phyloP scores from a whole-genome alignment of 2,113 vertebrate species.

The Lonchura striata region DNA sequence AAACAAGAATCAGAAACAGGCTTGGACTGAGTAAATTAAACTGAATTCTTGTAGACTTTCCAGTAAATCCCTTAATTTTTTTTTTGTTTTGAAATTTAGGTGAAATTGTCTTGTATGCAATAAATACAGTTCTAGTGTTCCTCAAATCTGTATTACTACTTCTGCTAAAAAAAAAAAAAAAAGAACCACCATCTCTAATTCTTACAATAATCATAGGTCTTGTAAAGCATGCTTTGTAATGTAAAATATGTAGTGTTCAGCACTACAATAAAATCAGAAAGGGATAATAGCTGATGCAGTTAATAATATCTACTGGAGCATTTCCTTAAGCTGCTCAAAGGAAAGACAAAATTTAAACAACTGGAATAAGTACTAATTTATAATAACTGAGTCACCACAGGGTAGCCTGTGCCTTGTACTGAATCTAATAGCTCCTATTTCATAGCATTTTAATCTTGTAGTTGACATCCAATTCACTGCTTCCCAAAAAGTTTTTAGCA shows the following conservation, averaged over 20 bases:
- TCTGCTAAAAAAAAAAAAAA: not conserved
- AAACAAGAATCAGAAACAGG: not conserved
- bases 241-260: not conserved
- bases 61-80: not conserved
- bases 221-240: not conserved
- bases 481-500: not conserved
- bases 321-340: not conserved
- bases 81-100: rapidly evolving
- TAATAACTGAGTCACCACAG: not conserved
- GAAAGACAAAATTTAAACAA: not conserved
- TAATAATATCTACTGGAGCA: not conserved
- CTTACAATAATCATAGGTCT: not conserved
- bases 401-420: not conserved
- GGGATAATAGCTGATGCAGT: not conserved
- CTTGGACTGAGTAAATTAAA: not conserved
- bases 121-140: not conserved
- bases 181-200: not conserved
- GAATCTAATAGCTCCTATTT: not conserved
- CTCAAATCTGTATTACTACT: not conserved
- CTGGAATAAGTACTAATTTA: not conserved
- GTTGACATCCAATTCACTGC: not conserved
- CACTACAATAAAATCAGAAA: not conserved
- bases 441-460: not conserved
- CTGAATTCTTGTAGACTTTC: not conserved
- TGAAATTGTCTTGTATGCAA: not conserved